Base-by-base conservation (phyloP, 2,888 invertebrate species). In the Chloroclystis v-ata region DNA sequence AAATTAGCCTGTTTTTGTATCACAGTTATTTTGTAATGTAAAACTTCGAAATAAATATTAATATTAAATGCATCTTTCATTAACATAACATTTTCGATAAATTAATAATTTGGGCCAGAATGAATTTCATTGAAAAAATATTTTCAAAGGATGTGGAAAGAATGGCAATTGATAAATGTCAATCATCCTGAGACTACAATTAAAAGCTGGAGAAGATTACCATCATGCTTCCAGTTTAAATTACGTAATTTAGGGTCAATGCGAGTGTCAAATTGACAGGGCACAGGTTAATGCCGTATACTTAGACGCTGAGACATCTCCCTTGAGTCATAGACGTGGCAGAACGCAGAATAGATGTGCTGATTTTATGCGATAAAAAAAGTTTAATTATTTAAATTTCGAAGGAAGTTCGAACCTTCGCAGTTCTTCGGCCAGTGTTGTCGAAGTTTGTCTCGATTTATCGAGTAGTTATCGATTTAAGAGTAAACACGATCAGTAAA, bases 251-350 rank as follows among this genome's bases (percentile, higher is more conserved):
- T 46, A 56, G 59, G 82, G 82, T 82, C 76, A 82, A 78, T 65
- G 60, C 52, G 63, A 60, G 67, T 71, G 78, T 75, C 76, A 79
- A 77, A 75, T 77, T 70, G 72, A 60, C 37, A 65, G 74, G 68
- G 65, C 73, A 66, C 43, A 65, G 74, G 82, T 83, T 69, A 83
- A 81, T 10, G 12, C 26, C 1, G 24, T 44, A 44, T 60, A 72
- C 59, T 51, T 57, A 65, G 57, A 59, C 49, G 49, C 47, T 45
- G 44, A 37, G 54, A 49, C 41, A 37, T 42, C 40, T 35, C n/a
- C 6, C 37, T 57, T 65, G 63, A 72, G 60, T 74, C 72, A 72
- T 39, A 54, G 38, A 51, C 40, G 43, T 38, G 37, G 29, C 41
- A 44, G 51, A 38, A 48, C 48, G 35, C 42, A 40, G 45, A 44